These are phyloP conservation scores for Drosophila pseudoananassae DNA, from an alignment of 1,140 invertebrate species.

Conservation along the genomic window DNA sequence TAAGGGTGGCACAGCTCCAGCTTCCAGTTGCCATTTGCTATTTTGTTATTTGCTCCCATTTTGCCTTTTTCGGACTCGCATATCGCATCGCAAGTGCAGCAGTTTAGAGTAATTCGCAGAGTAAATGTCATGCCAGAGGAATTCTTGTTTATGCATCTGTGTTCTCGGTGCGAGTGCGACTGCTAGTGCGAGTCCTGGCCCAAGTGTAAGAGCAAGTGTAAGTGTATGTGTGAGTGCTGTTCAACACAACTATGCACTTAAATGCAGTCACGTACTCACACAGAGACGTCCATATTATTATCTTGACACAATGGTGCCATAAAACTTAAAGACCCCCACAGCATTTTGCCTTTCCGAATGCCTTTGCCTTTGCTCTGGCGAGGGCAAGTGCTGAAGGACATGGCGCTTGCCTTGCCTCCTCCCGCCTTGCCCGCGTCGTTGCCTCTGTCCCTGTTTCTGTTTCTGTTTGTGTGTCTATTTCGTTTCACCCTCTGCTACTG, in stretches of 20 bases:
- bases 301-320: slow-evolving; percentile 83
- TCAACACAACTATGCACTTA: slow-evolving; percentile 80
- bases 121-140: slow-evolving; percentile 76
- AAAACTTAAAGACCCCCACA: slow-evolving; percentile 81
- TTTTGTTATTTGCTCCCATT: slow-evolving; percentile 41
- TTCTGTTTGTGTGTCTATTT: slow-evolving; percentile 15
- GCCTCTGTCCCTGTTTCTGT: slow-evolving; percentile 15
- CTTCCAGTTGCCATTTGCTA: background rate
- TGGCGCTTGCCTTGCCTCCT: slow-evolving; percentile 19
- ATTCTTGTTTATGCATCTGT: slow-evolving; percentile 70
- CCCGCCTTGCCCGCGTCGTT: background rate
- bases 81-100: slow-evolving; percentile 60
- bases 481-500: slow-evolving; percentile 3
- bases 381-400: slow-evolving; percentile 40
- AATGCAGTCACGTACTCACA: slow-evolving; percentile 75
- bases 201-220: slow-evolving; percentile 24
- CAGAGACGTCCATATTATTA: slow-evolving; percentile 75
- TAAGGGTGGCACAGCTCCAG: slow-evolving; percentile 29
- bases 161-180: slow-evolving; percentile 12
- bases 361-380: slow-evolving; percentile 11
- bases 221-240: slow-evolving; percentile 29
- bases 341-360: slow-evolving; percentile 43
- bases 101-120: slow-evolving; percentile 78
- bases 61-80: slow-evolving; percentile 49
- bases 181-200: slow-evolving; percentile 21